Percentiles rank a stretch among this genome's conserved stretches.
These are phyloP conservation scores for Lasiommata megera DNA, from an alignment of 2,888 invertebrate species.

Conservation along the genomic window DNA sequence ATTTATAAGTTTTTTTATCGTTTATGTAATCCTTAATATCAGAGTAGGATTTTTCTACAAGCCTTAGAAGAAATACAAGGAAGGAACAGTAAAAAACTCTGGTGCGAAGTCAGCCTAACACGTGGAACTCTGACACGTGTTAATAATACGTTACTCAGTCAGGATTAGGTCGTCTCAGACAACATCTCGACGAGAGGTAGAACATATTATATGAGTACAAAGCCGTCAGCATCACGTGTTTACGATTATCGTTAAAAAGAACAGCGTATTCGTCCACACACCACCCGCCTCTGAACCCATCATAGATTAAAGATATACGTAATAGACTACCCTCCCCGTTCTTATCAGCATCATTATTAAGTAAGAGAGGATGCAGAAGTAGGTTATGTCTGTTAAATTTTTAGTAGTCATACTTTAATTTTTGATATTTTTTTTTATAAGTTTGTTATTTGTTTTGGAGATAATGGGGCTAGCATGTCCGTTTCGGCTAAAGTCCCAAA, in stretches of 20 bases:
- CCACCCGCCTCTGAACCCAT: conserved; percentile 22
- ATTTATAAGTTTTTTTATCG: no score
- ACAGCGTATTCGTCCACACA: conserved; percentile 41
- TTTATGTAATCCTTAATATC: no score
- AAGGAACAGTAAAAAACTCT: background rate
- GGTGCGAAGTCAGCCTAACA: background rate
- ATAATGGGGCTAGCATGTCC: no score
- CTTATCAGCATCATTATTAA: no score
- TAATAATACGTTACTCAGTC: conserved; percentile 1
- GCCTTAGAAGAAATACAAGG: no score
- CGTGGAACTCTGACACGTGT: background rate
- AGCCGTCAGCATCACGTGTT: conserved; percentile 41
- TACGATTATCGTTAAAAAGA: conserved; percentile 45
- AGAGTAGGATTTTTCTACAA: no score
- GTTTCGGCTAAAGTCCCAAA: no score
- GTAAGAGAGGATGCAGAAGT: no score
- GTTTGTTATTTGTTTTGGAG: no score
- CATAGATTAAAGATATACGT: conserved; percentile 6
- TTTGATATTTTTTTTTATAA: no score
- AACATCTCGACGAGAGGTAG: background rate
- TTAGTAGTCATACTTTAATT: no score
- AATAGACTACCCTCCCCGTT: background rate
- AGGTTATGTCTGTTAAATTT: no score
- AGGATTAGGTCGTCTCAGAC: conserved; percentile 1
- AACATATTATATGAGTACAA: conserved; percentile 35